Percentiles rank a stretch among this genome's conserved stretches.
These are phyloP conservation scores for Macroteleia sp. DNA, from an alignment of 2,888 invertebrate genomes.

Conservation along the genomic window DNA sequence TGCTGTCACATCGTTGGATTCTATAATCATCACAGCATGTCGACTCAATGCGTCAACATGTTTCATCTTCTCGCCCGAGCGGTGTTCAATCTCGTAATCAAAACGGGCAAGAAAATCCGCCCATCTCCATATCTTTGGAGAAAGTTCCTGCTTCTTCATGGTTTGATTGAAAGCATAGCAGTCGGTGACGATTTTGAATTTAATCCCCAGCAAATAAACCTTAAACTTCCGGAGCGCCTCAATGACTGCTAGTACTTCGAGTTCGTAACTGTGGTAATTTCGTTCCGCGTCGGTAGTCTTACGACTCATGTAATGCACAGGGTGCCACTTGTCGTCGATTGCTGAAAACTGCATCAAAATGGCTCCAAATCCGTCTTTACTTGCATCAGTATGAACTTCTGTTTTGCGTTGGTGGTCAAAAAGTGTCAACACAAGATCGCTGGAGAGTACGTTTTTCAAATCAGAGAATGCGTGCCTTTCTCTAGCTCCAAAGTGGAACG, in stretches of 20 bases:
- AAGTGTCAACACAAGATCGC: not conserved
- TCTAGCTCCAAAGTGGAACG: not conserved
- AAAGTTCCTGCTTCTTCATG: constrained; percentile 27
- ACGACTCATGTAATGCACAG: not conserved
- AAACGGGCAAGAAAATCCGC: constrained; percentile 4
- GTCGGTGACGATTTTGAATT: not conserved
- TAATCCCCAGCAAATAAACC: not conserved
- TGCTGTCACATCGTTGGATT: not conserved
- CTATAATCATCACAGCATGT: constrained; percentile 7
- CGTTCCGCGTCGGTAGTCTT: not conserved
- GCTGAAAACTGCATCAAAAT: not conserved
- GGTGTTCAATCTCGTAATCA: constrained; percentile 32
- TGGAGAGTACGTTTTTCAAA: not conserved
- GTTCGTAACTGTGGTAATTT: not conserved
- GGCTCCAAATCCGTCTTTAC: not conserved
- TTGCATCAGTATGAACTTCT: not conserved
- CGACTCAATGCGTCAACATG: constrained; percentile 42
- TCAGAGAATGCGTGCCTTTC: not conserved
- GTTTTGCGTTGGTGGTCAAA: not conserved
- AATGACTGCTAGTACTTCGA: not conserved
- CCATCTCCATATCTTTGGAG: constrained; percentile 29
- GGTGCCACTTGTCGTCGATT: not conserved
- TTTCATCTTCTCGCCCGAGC: constrained; percentile 18
- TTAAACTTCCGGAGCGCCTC: not conserved
- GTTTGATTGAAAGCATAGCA: constrained; percentile 7